Evolutionary conservation across 2,797 vertebrate genomes (phyloP), one percentile per base, ranked within the genome.

Genomic region (Sylvilagus floridanus): DNA sequence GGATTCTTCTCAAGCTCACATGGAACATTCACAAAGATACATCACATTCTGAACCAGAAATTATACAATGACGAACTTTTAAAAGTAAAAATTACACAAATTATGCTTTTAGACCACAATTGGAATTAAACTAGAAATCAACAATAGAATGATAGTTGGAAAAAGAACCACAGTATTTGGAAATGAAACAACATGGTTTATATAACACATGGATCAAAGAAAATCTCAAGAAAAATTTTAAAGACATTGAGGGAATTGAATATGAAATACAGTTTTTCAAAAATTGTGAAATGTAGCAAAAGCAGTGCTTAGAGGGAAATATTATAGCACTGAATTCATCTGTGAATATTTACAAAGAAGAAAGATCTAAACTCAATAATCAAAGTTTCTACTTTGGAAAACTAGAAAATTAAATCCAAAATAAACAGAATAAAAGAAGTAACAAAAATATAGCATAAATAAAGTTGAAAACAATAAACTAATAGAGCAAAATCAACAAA

Each of bases 41-140:
- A 62, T 28, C n/a, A 62, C 26, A 24, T 90, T 68, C n/a, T 60
- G 21, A 57, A 30, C n/a, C 17, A 81, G 75, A 91, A 91, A 84
- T 62, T 26, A 78, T 0, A 62, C 6, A 10, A 24, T 52, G 71
- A 73, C 17, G 62, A 73, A 54, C 42, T 66, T 84, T 35, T 71
- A 28, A 76, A n/a, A 93, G 42, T 21, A 89, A 11, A 28, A 77
- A 81, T 35, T 17, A 69, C 35, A 52, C 3, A 52, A 86, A 71
- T n/a, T 82, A 82, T 86, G 26, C 30, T 47, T 32, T 90, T 28
- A 69, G 60, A 75, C 12, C 32, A 81, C 37, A 16, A 66, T 1
- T 35, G 52, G 13, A 66, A 42, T 90, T 81, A 90, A 87, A 82
- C 10, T 86, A 68, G 37, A 76, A 82, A 32, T 24, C 47, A 92